Evolutionary conservation across 2,888 invertebrate species (phyloP), one percentile per base, ranked within the genome.

Genomic region (Elegia similella): DNA sequence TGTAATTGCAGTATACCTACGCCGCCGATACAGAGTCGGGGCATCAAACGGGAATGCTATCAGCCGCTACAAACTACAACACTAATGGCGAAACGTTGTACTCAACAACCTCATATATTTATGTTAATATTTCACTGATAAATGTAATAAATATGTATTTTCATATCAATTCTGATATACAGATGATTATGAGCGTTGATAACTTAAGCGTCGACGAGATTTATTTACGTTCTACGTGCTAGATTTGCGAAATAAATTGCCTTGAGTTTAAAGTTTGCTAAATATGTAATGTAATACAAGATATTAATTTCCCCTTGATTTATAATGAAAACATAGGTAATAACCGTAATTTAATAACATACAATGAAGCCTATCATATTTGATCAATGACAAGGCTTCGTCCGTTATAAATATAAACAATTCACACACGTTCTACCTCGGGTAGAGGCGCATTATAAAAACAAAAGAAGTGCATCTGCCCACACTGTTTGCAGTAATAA

Each of bases 51-150:
- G 81, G 79, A 82, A 80, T 80, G 76, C 79, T 84, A 84, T 86
- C 84, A 77, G 62, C 73, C 73, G 73, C 78, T 81, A 82, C 80
- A 80, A 82, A 84, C 78, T 76, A 77, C 74, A 76, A 73, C 79
- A 76, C 84, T 84, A 83, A 82, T 86, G 80, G 84, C 77, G 66
- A 75, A 84, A 83, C 82, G 79, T 58, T 83, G 84, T 86, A 77
- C 69, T 66, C 64, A 75, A 73, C 73, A 63, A 73, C 67, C 71
- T 53, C 58, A 64, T 68, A 77, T 78, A 77, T 76, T 75, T 76
- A 76, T 74, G 73, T 67, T 72, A 73, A 78, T 76, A 78, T 76
- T 76, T 72, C 46, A 43, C 47, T 61, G 68, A 67, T 64, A 69
- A 69, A 64, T 67, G 61, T 60, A 61, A 62, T 62, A 62, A 66